Evolutionary conservation across 1,140 invertebrate genomes (phyloP), one percentile per base, ranked within the genome.

Genomic region (Bemisia tabaci): DNA sequence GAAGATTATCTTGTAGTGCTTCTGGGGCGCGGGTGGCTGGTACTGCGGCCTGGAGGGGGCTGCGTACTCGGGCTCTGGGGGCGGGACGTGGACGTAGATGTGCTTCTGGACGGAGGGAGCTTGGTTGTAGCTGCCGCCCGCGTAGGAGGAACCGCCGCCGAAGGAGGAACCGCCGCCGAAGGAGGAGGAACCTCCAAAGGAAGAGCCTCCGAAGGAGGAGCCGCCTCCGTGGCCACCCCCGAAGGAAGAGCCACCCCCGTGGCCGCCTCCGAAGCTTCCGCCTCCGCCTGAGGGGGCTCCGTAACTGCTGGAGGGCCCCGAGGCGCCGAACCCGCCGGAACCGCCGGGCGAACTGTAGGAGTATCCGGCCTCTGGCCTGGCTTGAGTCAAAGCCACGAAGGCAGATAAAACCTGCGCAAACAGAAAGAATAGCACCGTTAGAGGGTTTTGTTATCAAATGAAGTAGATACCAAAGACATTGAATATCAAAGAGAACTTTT

Each of bases 1-100:
- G 83, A 92, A 92, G 77, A 91, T 88, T 74, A 90, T 91, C 74
- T 91, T 91, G 82, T 92, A 92, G 75, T 92, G 89, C 71, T 91
- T 92, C 75, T 89, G 87, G 59, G 88, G 78, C 67, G 83, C 83
- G 62, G 82, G 82, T 0, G 78, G 76, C 60, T 82, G 80, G 62
- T 79, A 78, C 17, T 83, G 81, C 68, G 80, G 76, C 72, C 80
- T 80, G 69, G 82, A 79, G 2, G 85, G 83, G 76, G 84, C 82
- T 24, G 75, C 72, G 27, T 75, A 75, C 60, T 84, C 83, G 2
- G 79, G 76, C 79, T 90, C 88, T 83, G 87, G 87, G 74, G 88
- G 88, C 62, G 88, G 86, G 12, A 89, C 86, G 75, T 89, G 87
- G 21, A 90, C 87, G 81, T 89, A 89, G 76, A 90, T 89, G 82